A percentile compares a stretch with the other conserved stretches of the same genome.
Evolutionary conservation across 1,140 invertebrate genomes (phyloP).

Genomic region (Acromyrmex echinatior): DNA sequence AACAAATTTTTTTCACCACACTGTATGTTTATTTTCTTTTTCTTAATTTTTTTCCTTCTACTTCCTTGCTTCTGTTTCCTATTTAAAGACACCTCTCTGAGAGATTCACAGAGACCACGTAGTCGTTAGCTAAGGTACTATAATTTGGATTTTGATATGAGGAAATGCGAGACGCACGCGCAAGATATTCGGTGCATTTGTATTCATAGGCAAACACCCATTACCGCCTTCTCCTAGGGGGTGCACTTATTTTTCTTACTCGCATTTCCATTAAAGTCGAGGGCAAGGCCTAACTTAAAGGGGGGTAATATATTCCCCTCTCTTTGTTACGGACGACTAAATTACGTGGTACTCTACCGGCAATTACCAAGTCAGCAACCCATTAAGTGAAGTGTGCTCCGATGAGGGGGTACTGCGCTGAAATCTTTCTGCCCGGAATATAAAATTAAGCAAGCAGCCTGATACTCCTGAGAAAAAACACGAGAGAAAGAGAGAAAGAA

Average conservation of each 20-base stretch:
- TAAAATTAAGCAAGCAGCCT: conserved; percentile 66
- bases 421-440: conserved; percentile 74
- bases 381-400: conserved; percentile 70
- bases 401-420: conserved; percentile 54
- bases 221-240: conserved; percentile 31
- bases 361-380: conserved; percentile 76
- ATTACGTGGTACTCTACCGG: conserved; percentile 70
- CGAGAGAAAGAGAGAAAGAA: not conserved
- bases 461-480: conserved; percentile 35
- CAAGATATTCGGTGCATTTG: conserved; percentile 52
- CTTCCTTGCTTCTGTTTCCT: not conserved
- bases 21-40: not conserved
- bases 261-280: conserved; percentile 35
- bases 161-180: conserved; percentile 45
- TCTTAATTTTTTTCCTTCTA: not conserved
- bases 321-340: conserved; percentile 68
- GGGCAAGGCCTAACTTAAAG: conserved; percentile 49
- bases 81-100: not conserved
- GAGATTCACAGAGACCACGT: not conserved
- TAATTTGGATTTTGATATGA: conserved; percentile 44
- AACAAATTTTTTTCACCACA: not conserved
- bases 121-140: conserved; percentile 5
- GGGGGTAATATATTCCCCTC: conserved; percentile 61
- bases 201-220: conserved; percentile 64
- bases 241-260: conserved; percentile 63